Evolutionary conservation across 2,113 vertebrate species (phyloP).

Genomic region (Montifringilla adamsi): DNA sequence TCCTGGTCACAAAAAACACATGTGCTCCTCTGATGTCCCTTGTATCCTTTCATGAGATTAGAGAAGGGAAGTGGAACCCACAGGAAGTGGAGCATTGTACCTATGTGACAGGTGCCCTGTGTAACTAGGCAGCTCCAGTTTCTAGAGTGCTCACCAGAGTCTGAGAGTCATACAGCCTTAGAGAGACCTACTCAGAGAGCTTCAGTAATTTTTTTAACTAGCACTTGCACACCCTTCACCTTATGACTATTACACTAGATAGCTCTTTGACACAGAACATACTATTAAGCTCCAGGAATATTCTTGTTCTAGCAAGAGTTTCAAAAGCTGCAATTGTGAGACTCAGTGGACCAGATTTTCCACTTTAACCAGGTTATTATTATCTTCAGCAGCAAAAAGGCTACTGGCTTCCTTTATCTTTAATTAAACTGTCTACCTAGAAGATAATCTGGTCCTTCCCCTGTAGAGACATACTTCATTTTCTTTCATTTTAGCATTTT

Average conservation of each 20-base stretch:
- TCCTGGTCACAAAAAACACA: not conserved
- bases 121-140: not conserved
- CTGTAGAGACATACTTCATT: fast-evolving
- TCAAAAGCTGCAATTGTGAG: not conserved
- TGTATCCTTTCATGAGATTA: not conserved
- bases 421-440: not conserved
- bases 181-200: not conserved
- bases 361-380: not conserved
- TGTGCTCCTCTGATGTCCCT: not conserved
- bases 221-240: not conserved
- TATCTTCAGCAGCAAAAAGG: not conserved
- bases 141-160: not conserved
- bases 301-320: not conserved
- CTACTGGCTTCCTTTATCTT: not conserved
- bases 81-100: not conserved
- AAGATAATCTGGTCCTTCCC: not conserved
- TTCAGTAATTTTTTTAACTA: not conserved
- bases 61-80: not conserved
- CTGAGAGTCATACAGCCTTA: not conserved
- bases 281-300: not conserved
- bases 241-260: not conserved
- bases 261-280: not conserved
- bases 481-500: not conserved
- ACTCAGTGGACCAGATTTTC: not conserved
- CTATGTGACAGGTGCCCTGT: not conserved